Evolutionary conservation across 1,140 invertebrate species (phyloP).

Genomic region (Phocides pigmalion): DNA sequence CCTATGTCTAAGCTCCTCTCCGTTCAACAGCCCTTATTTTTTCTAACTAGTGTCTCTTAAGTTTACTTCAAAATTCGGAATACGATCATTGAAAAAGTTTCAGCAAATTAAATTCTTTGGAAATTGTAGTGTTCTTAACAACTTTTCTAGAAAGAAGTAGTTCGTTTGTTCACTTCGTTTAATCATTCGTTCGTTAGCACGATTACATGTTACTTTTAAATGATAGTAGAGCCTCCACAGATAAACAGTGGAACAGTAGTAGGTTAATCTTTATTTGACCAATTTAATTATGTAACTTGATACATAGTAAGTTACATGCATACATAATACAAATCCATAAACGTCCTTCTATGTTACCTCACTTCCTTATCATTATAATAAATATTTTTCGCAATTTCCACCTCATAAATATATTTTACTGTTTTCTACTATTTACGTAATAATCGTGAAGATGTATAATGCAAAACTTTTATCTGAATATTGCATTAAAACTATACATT

Average conservation of each 20-base stretch:
- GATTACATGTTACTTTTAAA: not conserved
- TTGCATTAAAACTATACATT: not conserved
- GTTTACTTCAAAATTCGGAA: no score
- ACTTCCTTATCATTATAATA: slow-evolving; percentile 19
- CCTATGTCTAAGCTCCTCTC: no score
- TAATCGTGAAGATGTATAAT: slow-evolving; percentile 3
- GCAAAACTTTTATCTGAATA: not conserved
- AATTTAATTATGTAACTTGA: not conserved
- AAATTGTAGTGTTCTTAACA: no score
- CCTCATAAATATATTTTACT: slow-evolving; percentile 4
- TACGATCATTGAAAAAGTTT: no score
- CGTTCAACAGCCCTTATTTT: no score
- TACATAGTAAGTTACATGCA: not conserved
- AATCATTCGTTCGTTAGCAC: not conserved
- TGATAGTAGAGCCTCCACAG: not conserved
- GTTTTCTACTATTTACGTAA: slow-evolving; percentile 7
- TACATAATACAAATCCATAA: slow-evolving; percentile 9
- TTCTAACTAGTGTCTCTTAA: no score
- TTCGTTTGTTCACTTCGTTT: no score
- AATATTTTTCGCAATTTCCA: slow-evolving; percentile 22
- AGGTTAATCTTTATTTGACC: not conserved
- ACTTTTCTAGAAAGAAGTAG: no score
- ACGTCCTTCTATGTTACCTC: not conserved
- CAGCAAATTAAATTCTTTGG: no score
- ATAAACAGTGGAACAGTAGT: not conserved